Evolutionary conservation across 2,888 invertebrate species (phyloP).

Genomic region (Lucinisca nassula): DNA sequence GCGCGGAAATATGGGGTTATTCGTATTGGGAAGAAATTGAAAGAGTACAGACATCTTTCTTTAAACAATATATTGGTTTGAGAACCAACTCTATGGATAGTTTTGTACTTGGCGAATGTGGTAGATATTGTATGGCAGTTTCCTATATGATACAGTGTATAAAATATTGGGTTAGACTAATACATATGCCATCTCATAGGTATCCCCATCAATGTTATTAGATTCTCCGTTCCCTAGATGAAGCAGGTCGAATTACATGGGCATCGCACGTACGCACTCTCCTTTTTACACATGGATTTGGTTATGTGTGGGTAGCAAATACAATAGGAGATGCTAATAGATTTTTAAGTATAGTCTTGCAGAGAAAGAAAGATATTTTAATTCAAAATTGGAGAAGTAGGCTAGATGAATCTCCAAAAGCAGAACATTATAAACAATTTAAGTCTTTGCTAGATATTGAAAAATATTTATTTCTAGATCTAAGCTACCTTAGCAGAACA

Average conservation of each 20-base stretch:
- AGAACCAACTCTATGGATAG: neutral
- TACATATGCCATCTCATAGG: slow-evolving; percentile 6
- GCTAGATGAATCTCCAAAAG: slow-evolving; percentile 14
- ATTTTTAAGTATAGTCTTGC: slow-evolving; percentile 16
- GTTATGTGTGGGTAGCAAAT: slow-evolving; percentile 31
- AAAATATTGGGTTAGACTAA: slow-evolving; percentile 33
- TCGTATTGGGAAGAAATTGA: neutral
- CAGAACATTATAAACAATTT: slow-evolving; percentile 11
- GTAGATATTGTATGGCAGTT: neutral
- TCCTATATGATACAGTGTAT: slow-evolving; percentile 14
- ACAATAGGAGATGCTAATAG: slow-evolving; percentile 11
- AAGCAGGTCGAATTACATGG: slow-evolving; percentile 6
- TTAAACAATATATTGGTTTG: neutral
- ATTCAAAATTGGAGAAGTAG: neutral
- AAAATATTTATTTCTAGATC: slow-evolving; percentile 12
- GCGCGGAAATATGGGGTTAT: neutral
- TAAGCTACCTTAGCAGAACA: neutral
- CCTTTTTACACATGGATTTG: slow-evolving; percentile 27
- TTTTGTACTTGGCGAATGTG: slow-evolving; percentile 16
- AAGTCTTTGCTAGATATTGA: slow-evolving; percentile 15
- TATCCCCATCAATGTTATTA: slow-evolving; percentile 36
- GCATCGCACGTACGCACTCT: neutral
- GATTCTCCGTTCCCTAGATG: slow-evolving; percentile 14
- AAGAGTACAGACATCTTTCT: neutral
- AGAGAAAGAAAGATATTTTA: slow-evolving; percentile 32